Evolutionary conservation across 2,113 vertebrate genomes (phyloP), one percentile per base, ranked within the genome.

Genomic region (Vulpes ferrilata): DNA sequence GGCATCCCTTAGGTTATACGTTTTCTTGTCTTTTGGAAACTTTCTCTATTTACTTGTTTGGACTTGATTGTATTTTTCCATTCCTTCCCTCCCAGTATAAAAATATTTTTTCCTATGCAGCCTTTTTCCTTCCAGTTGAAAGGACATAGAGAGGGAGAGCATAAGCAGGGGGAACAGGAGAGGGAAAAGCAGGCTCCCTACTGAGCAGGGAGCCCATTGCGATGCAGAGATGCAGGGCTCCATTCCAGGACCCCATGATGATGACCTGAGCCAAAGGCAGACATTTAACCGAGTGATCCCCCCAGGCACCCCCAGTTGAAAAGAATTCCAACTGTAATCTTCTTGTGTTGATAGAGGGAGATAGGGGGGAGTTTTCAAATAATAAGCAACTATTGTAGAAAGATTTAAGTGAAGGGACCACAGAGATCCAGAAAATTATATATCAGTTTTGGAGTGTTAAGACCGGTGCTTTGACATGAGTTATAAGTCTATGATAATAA

Each of bases 381-480:
- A 92, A 88, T 48, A 53, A 55, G 69, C 23, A 76, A 65, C 30
- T 74, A 7, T 65, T 88, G 11, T 93, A 59, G 51, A 95, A 81
- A 67, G 55, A 67, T 87, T 95, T 81, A 67, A 65, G 59, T 80
- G 88, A 84, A 35, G 11, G n/a, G 53, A 64, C 83, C 51, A 53
- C 35, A 55, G 8, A 78, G 32, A 79, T 3, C 23, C 57, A 82
- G 60, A 94, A 91, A 82, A 62, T 90, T 69, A 55, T 74, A 27
- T 62, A 69, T 62, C 59, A 69, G 2, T 78, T 88, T 84, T 94
- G 35, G 35, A 91, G 27, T 86, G 43, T 79, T 79, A 87, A 73
- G 10, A 93, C 22, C 84, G 76, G 30, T 84, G 5, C 30, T 94
- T 96, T 89, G n/a, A 93, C n/a, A 17, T 79, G 71, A 86, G 15